Evolutionary conservation across 2,888 invertebrate species (phyloP), one percentile per base, ranked within the genome.

Genomic region (Miltochrista miniata): DNA sequence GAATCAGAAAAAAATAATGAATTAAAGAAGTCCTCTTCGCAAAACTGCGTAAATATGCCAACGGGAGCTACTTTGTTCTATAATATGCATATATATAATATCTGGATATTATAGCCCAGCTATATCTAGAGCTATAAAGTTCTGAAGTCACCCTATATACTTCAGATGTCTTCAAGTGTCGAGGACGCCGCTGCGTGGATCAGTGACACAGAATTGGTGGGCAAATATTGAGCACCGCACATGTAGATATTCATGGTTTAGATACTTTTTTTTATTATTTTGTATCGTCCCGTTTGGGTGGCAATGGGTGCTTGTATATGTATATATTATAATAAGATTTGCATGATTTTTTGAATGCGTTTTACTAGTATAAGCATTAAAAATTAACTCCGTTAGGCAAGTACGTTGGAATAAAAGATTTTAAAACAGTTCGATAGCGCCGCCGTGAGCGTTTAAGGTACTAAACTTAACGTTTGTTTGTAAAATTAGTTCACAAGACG

Each of bases 131-230:
- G 15, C 39, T 42, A 7, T 42, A 37, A n/a, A 42, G 12, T 48
- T 33, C 48, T 53, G 53, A 53, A 45, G 45, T 13, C 60, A 54
- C 56, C 42, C 59, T 50, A 24, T 47, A 47, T 33, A 51, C 72
- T 70, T 45, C 87, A 87, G 90, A 91, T 83, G 87, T 87, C 84
- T 14, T 91, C 90, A 59, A 88, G 88, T 83, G 71, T 87, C 57
- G 90, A 90, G 75, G 87, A 84, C 29, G 83, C 79, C 38, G 83
- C 83, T n/a, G 85, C 88, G 56, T 90, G 91, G 89, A 87, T 83
- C 79, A 90, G 89, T 80, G 91, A 90, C 76, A 89, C 90, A 48
- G 90, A 90, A 85, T 67, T 90, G 87, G 87, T 90, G 82, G 77
- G 88, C 83, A 84, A 74, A 61, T 79, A 78, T 72, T 81, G 68